Evolutionary conservation across 2,888 invertebrate species (phyloP).

Genomic region (Malachius bipustulatus): DNA sequence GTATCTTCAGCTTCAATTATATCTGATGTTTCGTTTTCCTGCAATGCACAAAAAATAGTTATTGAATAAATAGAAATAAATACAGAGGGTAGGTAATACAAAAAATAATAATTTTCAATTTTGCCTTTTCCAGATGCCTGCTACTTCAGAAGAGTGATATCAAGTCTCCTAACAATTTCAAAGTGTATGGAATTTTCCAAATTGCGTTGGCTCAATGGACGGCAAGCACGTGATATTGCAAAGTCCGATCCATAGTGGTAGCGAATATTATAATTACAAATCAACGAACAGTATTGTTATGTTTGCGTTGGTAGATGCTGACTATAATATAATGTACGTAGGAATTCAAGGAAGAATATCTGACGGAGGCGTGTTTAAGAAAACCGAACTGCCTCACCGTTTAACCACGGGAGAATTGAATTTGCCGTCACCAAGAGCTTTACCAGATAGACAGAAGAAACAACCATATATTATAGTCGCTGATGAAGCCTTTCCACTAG

Average conservation of each 20-base stretch:
- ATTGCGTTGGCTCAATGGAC: conserved; percentile 22
- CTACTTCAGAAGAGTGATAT: conserved; percentile 7
- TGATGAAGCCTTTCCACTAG: conserved; percentile 15
- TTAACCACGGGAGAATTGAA: conserved; percentile 11
- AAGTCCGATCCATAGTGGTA: conserved; percentile 18
- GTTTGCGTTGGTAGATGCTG: conserved; percentile 20
- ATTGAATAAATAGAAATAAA: too few relatives aligned
- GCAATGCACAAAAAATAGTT: too few relatives aligned
- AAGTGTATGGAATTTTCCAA: conserved; percentile 19
- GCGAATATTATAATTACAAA: conserved; percentile 25
- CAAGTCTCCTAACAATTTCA: conserved; percentile 10
- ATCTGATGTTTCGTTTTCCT: too few relatives aligned
- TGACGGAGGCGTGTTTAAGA: conserved; percentile 19
- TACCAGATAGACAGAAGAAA: conserved; percentile 12
- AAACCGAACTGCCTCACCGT: conserved; percentile 13
- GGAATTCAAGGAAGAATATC: conserved; percentile 24
- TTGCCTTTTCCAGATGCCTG: conserved; percentile 10
- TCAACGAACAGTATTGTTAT: conserved; percentile 22
- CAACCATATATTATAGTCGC: conserved; percentile 18
- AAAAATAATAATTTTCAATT: too few relatives aligned
- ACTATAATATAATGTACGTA: conserved; percentile 25
- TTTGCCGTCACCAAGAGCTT: conserved; percentile 13
- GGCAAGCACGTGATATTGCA: conserved; percentile 22
- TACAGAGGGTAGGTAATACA: too few relatives aligned
- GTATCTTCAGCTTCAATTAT: too few relatives aligned